phyloP scores from a whole-genome alignment of 2,113 vertebrate genomes.

The Empidonax alnorum region DNA sequence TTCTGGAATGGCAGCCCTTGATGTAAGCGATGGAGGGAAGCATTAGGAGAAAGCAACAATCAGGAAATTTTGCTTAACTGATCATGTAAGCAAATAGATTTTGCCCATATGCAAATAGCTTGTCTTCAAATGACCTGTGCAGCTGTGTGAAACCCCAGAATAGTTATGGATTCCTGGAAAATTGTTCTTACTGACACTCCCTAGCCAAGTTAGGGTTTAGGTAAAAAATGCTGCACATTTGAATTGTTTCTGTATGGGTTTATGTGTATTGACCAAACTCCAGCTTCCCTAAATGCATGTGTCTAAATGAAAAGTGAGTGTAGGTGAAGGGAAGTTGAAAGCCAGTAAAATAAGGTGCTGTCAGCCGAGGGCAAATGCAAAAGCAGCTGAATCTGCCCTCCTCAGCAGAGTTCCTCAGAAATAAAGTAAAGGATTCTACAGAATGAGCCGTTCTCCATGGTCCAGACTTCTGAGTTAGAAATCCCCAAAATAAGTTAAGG shows the following conservation, averaged over 20 bases:
- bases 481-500: not conserved
- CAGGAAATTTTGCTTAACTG: not conserved
- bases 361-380: conserved; percentile 2
- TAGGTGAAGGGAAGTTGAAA: not conserved
- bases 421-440: not conserved
- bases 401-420: conserved; percentile 2
- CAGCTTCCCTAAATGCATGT: not conserved
- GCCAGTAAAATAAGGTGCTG: not conserved
- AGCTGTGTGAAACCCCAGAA: not conserved
- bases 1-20: not conserved
- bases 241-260: not conserved
- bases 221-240: not conserved
- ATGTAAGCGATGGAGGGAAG: not conserved
- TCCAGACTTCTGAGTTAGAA: not conserved
- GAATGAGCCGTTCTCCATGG: not conserved
- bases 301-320: not conserved
- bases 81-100: not conserved
- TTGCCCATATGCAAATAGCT: not conserved
- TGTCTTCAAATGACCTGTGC: not conserved
- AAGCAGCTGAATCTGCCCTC: not conserved
- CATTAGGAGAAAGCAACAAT: not conserved
- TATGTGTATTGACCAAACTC: not conserved
- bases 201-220: not conserved
- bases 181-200: not conserved
- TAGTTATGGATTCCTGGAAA: not conserved